These are phyloP conservation scores for Palythoa grandis DNA, from an alignment of 92 coral and sea anemone species.

Conservation along the genomic window DNA sequence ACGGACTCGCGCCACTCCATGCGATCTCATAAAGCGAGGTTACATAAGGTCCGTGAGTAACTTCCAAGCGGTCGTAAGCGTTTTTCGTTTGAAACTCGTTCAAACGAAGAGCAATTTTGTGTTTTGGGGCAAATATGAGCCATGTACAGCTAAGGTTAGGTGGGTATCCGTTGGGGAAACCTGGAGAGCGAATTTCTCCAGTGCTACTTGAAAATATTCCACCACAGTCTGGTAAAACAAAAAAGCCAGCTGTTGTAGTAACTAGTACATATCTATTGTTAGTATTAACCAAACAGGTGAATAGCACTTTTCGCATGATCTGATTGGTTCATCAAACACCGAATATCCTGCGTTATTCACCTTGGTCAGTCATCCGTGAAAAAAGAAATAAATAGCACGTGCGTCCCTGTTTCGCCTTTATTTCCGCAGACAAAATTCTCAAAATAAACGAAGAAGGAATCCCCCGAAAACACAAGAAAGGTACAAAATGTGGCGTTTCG, in stretches of 20 bases:
- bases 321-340: too few relatives aligned
- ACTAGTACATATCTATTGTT: too few relatives aligned
- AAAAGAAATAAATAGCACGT: too few relatives aligned
- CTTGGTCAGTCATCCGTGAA: too few relatives aligned
- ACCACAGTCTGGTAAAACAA: constrained; percentile 81
- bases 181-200: constrained; percentile 90
- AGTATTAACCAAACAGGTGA: not conserved
- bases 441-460: too few relatives aligned
- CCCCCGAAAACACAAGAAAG: too few relatives aligned
- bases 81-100: constrained; percentile 85
- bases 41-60: constrained; percentile 89
- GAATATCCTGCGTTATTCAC: too few relatives aligned
- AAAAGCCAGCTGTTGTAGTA: not conserved
- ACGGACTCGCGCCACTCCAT: constrained; percentile 89
- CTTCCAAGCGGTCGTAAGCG: constrained; percentile 86
- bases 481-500: too few relatives aligned
- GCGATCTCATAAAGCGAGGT: constrained; percentile 78
- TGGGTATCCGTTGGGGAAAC: constrained; percentile 90
- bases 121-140: constrained; percentile 78
- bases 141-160: constrained; percentile 83
- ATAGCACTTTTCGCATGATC: too few relatives aligned
- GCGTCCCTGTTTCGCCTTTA: too few relatives aligned
- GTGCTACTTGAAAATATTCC: constrained; percentile 75
- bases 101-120: constrained; percentile 70
- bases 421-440: too few relatives aligned